These are phyloP conservation scores for Nycticorax nycticorax DNA, from an alignment of 2,113 vertebrate genomes.

Conservation along the genomic window DNA sequence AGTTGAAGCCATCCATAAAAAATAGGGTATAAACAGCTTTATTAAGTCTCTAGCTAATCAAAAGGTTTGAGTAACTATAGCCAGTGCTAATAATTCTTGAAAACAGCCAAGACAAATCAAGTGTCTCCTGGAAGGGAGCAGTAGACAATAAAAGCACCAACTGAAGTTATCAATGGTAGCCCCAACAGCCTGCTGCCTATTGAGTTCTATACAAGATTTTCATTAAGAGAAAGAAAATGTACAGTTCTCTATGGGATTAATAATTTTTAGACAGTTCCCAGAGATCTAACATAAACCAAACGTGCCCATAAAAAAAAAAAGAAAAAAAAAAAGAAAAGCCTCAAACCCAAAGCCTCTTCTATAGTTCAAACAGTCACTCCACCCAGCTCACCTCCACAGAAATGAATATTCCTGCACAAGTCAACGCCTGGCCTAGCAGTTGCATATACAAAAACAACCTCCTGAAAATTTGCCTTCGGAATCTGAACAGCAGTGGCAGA, in stretches of 20 bases:
- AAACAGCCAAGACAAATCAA: slow-evolving; percentile 12
- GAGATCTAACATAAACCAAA: not conserved
- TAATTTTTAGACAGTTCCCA: not conserved
- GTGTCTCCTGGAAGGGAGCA: not conserved
- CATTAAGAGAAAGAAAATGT: not conserved
- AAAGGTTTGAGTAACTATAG: slow-evolving; percentile 14
- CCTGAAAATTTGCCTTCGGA: not conserved
- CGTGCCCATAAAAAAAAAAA: not conserved
- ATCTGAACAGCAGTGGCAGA: not conserved
- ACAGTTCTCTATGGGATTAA: not conserved
- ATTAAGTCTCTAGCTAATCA: slow-evolving; percentile 27
- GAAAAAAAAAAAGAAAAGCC: not conserved
- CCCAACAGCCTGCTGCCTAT: not conserved
- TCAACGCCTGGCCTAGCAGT: rapidly evolving
- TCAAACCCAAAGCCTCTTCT: not conserved
- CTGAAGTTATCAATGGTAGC: not conserved
- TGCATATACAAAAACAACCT: not conserved
- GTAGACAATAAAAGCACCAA: not conserved
- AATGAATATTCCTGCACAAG: not conserved
- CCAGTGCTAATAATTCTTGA: slow-evolving; percentile 15
- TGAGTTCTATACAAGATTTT: not conserved
- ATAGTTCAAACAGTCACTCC: not conserved
- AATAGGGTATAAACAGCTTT: slow-evolving; percentile 15
- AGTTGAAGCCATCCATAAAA: slow-evolving; percentile 16
- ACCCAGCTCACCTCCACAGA: not conserved